Base-by-base conservation (phyloP, 2,113 vertebrate genomes). In the Neolamprologus toae region DNA sequence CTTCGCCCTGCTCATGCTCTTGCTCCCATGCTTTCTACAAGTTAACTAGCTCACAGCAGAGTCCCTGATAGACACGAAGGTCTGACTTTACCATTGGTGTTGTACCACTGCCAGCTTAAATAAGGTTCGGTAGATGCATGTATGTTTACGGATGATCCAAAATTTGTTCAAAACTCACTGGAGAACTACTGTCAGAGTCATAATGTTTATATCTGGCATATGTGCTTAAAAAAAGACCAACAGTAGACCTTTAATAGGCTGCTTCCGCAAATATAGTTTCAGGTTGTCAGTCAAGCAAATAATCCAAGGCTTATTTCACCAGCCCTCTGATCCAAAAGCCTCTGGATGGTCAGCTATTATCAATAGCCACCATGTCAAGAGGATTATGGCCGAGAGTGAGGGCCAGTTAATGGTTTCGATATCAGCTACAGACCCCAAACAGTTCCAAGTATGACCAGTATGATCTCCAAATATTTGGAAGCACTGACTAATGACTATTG, bases 31-130 rank as follows among this genome's bases (percentile, higher is more conserved):
- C 63, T 40, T 17, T 17, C 81, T 84, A 82, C 78, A 83, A 89
- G 92, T 42, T 23, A 82, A 90, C 93, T 66, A 88, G 82, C 92
- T 91, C 90, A 84, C 42, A 14, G 89, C 87, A 86, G 92, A 92
- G 90, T 88, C 83, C 51, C 93, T 89, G 89, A 86, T 55, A 59
- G 89, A 91, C 90, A 47, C 19, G 47, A 9, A 3, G 23, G 35
- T 10, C 59, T 8, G 16, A 6, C 33, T 68, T 87, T n/a, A 59
- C 23, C 45, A 11, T 12, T 53, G 53, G 37, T 80, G 61, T 14
- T 21, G 8, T 23, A 55, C 54, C 9, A 31, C 76, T 28, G 55
- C 81, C 73, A 81, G 19, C 9, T 23, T 13, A 42, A 28, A 76
- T 76, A 28, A 8, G 71, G 23, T 47, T 76, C 26, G 49, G 45